Conservation (phyloP, 2,113 vertebrate genomes). For the Trichechus manatus region DNA sequence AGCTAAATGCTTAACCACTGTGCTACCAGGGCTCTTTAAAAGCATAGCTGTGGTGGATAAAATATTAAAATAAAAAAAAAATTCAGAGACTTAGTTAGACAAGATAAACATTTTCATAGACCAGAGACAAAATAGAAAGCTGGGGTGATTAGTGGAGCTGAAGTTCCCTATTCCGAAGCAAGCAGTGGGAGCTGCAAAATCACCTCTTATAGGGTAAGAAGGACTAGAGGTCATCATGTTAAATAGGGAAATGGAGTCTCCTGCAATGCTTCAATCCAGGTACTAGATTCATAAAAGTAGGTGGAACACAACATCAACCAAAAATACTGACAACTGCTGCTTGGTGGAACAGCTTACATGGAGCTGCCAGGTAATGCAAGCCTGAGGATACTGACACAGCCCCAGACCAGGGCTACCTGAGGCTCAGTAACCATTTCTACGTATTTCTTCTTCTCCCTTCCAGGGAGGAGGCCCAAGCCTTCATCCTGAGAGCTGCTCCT, state of each 20-base stretch:
- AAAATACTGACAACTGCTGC: constrained; percentile 49
- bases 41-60: not conserved
- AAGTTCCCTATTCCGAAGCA: constrained; percentile 44
- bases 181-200: not conserved
- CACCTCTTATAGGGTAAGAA: not conserved
- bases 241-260: not conserved
- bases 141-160: not conserved
- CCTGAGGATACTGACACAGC: constrained; percentile 24
- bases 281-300: not conserved
- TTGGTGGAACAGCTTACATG: not conserved
- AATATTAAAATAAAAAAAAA: not conserved
- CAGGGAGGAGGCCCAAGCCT: not conserved
- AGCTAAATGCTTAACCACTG: too few relatives aligned
- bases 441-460: not conserved
- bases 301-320: not conserved
- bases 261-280: not conserved
- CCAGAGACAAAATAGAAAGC: constrained; percentile 30
- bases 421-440: not conserved
- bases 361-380: constrained; percentile 10
- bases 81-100: not conserved
- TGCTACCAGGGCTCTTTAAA: too few relatives aligned
- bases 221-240: not conserved
- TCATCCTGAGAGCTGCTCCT: not conserved
- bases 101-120: constrained; percentile 25
- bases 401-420: not conserved